Conservation (phyloP, 2,888 invertebrate species). For the Latrodectus elegans region DNA sequence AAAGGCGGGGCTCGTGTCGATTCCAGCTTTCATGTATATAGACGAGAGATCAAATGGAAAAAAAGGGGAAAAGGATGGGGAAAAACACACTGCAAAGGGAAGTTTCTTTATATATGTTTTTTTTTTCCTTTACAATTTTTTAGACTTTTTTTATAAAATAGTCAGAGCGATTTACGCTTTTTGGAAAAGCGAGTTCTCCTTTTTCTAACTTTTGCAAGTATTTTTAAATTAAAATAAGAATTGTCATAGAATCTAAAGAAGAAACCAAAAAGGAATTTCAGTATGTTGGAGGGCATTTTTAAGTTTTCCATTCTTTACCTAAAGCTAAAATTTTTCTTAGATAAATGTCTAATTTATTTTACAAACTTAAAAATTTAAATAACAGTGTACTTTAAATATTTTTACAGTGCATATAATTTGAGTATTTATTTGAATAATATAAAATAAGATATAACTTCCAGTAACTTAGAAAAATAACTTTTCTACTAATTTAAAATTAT, state of each 20-base stretch:
- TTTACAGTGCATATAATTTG: too few species aligned
- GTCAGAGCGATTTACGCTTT: conserved; percentile 31
- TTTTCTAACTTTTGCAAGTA: neutral
- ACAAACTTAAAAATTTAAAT: too few species aligned
- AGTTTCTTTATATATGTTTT: conserved; percentile 26
- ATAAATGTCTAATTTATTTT: too few species aligned
- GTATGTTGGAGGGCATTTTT: too few species aligned
- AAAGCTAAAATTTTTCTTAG: too few species aligned
- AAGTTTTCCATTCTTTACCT: too few species aligned
- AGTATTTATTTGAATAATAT: too few species aligned
- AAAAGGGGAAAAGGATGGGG: conserved; percentile 11
- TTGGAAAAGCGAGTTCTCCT: conserved; percentile 3
- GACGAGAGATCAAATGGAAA: conserved; percentile 16
- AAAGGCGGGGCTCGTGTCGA: conserved; percentile 65
- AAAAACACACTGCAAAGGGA: conserved; percentile 42
- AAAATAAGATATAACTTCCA: too few species aligned
- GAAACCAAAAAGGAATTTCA: neutral
- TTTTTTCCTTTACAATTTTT: neutral
- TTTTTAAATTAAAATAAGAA: conserved; percentile 1
- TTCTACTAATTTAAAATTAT: too few species aligned
- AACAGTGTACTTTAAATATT: too few species aligned
- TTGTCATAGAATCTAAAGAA: neutral
- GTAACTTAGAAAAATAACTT: too few species aligned
- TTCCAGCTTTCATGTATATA: conserved; percentile 59
- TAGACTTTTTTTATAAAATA: conserved; percentile 17